These are phyloP conservation scores for Decapterus maruadsi DNA, from an alignment of 2,797 vertebrate genomes.

Conservation along the genomic window DNA sequence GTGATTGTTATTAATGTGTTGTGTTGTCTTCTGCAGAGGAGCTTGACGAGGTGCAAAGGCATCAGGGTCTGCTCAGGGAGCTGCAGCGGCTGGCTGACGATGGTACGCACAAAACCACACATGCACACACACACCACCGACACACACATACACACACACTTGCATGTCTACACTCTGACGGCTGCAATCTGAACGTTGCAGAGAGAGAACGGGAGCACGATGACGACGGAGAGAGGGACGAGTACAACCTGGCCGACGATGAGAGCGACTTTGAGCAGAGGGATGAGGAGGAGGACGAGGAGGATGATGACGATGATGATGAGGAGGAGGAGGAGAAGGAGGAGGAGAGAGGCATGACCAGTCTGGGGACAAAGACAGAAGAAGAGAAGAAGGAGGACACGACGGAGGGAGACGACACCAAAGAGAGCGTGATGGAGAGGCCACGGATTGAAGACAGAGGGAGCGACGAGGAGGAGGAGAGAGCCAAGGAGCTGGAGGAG, in stretches of 20 bases:
- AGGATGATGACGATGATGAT: too few relatives aligned
- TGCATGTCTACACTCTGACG: slow-evolving; percentile 2
- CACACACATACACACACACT: not conserved
- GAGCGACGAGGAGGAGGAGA: slow-evolving; percentile 67
- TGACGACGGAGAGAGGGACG: slow-evolving; percentile 44
- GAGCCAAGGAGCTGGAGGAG: slow-evolving; percentile 78
- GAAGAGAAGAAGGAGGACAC: slow-evolving; percentile 35
- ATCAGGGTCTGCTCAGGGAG: slow-evolving; percentile 85
- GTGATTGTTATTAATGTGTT: too few relatives aligned
- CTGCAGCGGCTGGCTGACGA: slow-evolving; percentile 83
- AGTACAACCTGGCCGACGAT: slow-evolving; percentile 63
- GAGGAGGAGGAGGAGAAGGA: slow-evolving; percentile 34
- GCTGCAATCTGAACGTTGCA: slow-evolving; percentile 49
- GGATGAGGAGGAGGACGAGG: slow-evolving; percentile 55
- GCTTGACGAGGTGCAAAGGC: slow-evolving; percentile 81
- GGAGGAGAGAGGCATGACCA: slow-evolving; percentile 36
- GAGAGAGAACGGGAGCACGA: slow-evolving; percentile 69
- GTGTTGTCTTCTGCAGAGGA: slow-evolving; percentile 73
- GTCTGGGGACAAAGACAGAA: slow-evolving; percentile 8
- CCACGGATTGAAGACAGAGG: slow-evolving; percentile 58
- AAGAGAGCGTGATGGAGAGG: slow-evolving; percentile 66
- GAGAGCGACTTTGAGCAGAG: slow-evolving; percentile 58
- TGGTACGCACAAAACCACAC: slow-evolving; percentile 63
- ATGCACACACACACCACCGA: not conserved
- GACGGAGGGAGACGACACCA: slow-evolving; percentile 38